Evolutionary conservation across 1,140 invertebrate species (phyloP).

Genomic region (Aphidius ervi): DNA sequence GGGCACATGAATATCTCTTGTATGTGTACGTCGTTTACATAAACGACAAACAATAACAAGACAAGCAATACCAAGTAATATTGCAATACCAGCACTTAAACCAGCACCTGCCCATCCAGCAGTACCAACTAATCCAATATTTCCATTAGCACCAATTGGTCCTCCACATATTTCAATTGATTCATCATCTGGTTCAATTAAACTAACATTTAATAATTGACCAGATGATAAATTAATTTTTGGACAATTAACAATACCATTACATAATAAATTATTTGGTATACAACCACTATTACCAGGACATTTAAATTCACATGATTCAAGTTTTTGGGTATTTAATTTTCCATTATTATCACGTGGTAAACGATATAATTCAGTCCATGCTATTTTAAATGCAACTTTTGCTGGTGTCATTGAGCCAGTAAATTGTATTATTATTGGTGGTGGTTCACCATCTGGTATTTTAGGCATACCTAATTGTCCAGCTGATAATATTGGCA

Average conservation of each 20-base stretch:
- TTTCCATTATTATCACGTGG: slow-evolving; percentile 76
- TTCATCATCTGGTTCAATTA: slow-evolving; percentile 44
- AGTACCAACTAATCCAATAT: slow-evolving; percentile 33
- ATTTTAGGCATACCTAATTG: slow-evolving; percentile 64
- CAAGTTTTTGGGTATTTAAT: slow-evolving; percentile 67
- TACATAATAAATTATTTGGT: slow-evolving; percentile 74
- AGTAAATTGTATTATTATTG: slow-evolving; percentile 64
- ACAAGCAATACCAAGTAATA: slow-evolving; percentile 48
- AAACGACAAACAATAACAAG: slow-evolving; percentile 50
- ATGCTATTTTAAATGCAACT: slow-evolving; percentile 80
- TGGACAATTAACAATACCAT: slow-evolving; percentile 83
- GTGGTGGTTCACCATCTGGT: slow-evolving; percentile 60
- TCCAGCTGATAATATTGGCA: slow-evolving; percentile 71
- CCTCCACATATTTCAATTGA: slow-evolving; percentile 43
- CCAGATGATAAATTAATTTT: slow-evolving; percentile 51
- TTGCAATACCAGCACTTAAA: slow-evolving; percentile 45
- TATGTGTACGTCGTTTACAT: slow-evolving; percentile 45
- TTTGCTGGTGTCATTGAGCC: slow-evolving; percentile 72
- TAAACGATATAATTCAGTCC: slow-evolving; percentile 84
- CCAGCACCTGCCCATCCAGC: slow-evolving; percentile 49
- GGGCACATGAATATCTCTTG: slow-evolving; percentile 50
- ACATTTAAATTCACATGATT: slow-evolving; percentile 75
- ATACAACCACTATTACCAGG: slow-evolving; percentile 80
- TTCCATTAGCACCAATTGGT: slow-evolving; percentile 38
- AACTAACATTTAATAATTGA: slow-evolving; percentile 28